Conservation (phyloP, 2,888 invertebrate species). For the Dione vanillae region DNA sequence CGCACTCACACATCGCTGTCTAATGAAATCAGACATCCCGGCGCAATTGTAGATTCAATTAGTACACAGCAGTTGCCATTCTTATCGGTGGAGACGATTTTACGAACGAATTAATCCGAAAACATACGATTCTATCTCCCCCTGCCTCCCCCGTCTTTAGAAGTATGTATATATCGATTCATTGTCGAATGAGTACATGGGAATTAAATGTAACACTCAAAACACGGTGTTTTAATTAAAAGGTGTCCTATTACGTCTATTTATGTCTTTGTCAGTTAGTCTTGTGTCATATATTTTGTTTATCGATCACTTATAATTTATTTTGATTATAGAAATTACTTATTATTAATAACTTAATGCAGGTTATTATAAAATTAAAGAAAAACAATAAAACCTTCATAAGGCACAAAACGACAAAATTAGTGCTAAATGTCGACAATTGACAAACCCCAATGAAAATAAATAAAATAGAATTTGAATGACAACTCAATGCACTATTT, state of each 20-base stretch:
- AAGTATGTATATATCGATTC: constrained; percentile 67
- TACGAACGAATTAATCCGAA: constrained; percentile 84
- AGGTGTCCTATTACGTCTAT: constrained; percentile 17
- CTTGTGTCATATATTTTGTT: not conserved
- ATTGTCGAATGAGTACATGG: constrained; percentile 77
- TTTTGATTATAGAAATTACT: too few species aligned
- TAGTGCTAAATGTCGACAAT: constrained; percentile 34
- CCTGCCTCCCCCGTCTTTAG: constrained; percentile 64
- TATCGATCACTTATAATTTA: not conserved
- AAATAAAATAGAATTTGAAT: constrained; percentile 52
- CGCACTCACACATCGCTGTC: constrained; percentile 64
- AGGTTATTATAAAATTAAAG: not conserved
- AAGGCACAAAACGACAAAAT: not conserved
- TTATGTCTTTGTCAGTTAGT: constrained; percentile 10
- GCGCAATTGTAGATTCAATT: constrained; percentile 83
- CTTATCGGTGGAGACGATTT: constrained; percentile 83
- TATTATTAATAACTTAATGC: not conserved
- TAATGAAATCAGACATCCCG: constrained; percentile 82
- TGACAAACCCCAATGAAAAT: constrained; percentile 51
- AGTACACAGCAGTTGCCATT: constrained; percentile 82
- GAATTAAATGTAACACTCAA: constrained; percentile 44
- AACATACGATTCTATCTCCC: constrained; percentile 83
- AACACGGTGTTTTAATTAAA: constrained; percentile 35
- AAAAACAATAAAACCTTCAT: not conserved
- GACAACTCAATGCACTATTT: constrained; percentile 72